phyloP scores from a whole-genome alignment of 2,888 invertebrate species.

The Griposia aprilina region DNA sequence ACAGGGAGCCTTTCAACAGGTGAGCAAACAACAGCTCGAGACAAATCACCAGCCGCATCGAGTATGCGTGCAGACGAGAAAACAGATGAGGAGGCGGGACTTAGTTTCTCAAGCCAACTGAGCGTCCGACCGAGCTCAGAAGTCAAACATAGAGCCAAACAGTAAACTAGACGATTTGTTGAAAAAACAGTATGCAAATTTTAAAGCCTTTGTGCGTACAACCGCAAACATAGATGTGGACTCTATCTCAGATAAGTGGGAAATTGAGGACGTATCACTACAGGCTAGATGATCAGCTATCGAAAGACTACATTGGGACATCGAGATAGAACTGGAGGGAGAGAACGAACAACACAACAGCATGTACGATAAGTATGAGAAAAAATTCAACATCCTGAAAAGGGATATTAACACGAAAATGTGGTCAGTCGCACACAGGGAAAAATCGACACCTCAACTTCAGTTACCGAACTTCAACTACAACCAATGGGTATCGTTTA shows the following conservation, averaged over 20 bases:
- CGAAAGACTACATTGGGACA: constrained; percentile 14
- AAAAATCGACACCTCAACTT: background rate
- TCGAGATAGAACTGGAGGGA: constrained; percentile 17
- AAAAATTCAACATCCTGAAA: constrained; percentile 13
- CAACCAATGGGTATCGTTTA: too few species aligned
- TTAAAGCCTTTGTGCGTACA: background rate
- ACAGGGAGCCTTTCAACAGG: too few species aligned
- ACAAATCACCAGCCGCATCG: too few species aligned
- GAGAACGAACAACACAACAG: constrained; percentile 13
- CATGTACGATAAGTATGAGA: constrained; percentile 23
- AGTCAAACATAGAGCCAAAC: too few species aligned
- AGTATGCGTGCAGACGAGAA: too few species aligned
- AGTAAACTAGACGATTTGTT: too few species aligned
- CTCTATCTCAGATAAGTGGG: constrained; percentile 3
- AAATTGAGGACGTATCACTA: too few species aligned
- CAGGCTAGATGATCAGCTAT: constrained; percentile 19
- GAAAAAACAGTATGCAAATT: background rate
- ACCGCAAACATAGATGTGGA: constrained; percentile 9
- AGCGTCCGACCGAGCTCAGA: too few species aligned
- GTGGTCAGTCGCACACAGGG: constrained; percentile 11
- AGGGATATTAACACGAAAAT: constrained; percentile 17
- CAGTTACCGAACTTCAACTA: background rate
- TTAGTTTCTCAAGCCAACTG: too few species aligned
- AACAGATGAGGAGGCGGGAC: too few species aligned
- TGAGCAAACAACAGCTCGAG: too few species aligned